Evolutionary conservation across 2,888 invertebrate genomes (phyloP), one percentile per base, ranked within the genome.

Genomic region (Sialis fuliginosa): DNA sequence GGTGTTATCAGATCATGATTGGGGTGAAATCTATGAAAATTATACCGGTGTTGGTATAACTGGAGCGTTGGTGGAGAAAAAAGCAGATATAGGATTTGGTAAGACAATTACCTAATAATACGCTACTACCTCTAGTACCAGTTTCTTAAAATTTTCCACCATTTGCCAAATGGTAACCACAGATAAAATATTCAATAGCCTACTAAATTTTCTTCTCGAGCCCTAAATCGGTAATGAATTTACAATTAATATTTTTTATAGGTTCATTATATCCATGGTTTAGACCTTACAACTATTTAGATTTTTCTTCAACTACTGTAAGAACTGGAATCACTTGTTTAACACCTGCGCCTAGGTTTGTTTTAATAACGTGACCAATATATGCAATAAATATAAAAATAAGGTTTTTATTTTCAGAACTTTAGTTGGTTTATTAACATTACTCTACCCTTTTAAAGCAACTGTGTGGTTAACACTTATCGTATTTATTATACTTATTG

Each of bases 291-390:
- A 31, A 39, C 9, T 45, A 35, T 39, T 31, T 45, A 30, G 45
- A 45, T 32, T 45, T 39, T 9, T 39, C 45, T 6, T 8, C n/a
- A 39, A 12, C 45, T 31, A 10, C 31, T 1, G 10, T 39, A 32
- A 34, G 45, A 6, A 39, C 45, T 39, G 45, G 45, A 9, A 22
- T 45, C 6, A 45, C 45, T 7, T 45, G 45, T 31, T 32, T 45
- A 22, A 39, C 39, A 31, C 45, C 45, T 13, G 39, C 39, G 7
- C 39, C 45, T 32, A 45, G 45, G 45, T 40, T 33, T 31, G 6
- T 39, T 22, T 39, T 30, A 42, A 13, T 22, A 4, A 6, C 30
- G 30, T 5, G 12, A 42, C 9, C 30, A 22, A 22, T 30, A 8
- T 8, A 13, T 12, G 12, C 8, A 12, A 41, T 5, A 12, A 10